Conservation (phyloP, 2,888 invertebrate genomes). For the Phorcus lineatus region DNA sequence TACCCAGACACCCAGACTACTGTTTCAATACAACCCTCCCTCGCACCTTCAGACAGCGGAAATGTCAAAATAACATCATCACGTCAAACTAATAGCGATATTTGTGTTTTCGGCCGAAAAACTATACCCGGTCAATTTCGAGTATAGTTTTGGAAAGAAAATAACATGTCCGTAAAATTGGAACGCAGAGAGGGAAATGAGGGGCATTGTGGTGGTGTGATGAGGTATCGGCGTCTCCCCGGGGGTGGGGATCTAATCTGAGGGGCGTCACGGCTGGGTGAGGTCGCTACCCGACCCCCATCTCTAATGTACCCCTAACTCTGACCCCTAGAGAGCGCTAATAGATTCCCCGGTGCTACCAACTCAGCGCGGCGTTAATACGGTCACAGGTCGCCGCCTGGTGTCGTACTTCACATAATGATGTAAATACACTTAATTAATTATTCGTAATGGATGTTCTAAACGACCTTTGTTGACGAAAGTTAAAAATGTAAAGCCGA, state of each 20-base stretch:
- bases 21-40: not conserved
- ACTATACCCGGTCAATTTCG: not conserved
- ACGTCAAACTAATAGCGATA: not conserved
- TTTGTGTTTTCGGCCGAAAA: not conserved
- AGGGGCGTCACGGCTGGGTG: not conserved
- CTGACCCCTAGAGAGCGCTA: not conserved
- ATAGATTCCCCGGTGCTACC: not conserved
- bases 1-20: not conserved
- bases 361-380: too few relatives aligned
- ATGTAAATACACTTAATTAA: too few relatives aligned
- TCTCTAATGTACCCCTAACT: not conserved
- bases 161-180: constrained; percentile 12
- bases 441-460: too few relatives aligned
- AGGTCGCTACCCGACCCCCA: not conserved
- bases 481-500: too few relatives aligned
- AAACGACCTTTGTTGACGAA: too few relatives aligned
- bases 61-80: not conserved
- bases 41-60: not conserved
- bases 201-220: not conserved
- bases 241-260: not conserved
- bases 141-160: not conserved
- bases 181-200: not conserved
- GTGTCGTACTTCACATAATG: too few relatives aligned
- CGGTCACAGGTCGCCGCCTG: too few relatives aligned
- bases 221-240: not conserved